Evolutionary conservation across 2,113 vertebrate genomes (phyloP).

Genomic region (Urocynchramus pylzowi): DNA sequence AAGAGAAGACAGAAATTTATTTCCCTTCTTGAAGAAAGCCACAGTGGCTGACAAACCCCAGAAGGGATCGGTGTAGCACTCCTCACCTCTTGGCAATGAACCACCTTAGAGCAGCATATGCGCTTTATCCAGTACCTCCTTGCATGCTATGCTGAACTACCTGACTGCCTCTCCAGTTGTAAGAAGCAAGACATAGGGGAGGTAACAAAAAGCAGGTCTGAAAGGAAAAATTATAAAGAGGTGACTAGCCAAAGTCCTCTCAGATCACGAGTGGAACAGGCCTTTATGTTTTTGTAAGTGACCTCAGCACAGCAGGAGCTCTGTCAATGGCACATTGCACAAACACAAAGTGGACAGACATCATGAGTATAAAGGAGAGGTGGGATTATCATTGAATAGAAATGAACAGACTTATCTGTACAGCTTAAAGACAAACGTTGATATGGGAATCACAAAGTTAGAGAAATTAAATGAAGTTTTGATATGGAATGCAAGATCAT

Average conservation of each 20-base stretch:
- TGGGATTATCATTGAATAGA: background rate
- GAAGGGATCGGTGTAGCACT: background rate
- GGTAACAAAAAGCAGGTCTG: conserved; percentile 17
- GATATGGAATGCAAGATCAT: background rate
- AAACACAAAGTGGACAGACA: background rate
- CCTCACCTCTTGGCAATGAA: background rate
- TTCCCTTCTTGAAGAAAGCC: background rate
- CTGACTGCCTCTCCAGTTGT: background rate
- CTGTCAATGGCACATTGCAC: background rate
- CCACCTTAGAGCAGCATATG: background rate
- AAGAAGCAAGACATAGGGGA: background rate
- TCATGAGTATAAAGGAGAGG: background rate
- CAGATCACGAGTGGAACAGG: rapidly evolving
- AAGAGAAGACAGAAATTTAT: background rate
- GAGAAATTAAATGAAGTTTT: background rate
- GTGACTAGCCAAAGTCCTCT: background rate
- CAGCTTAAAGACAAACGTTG: background rate
- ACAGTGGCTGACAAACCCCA: background rate
- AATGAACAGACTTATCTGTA: background rate
- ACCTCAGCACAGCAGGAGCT: background rate
- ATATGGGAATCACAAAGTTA: background rate
- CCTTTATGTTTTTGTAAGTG: background rate
- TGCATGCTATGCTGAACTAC: background rate
- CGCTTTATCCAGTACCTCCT: background rate
- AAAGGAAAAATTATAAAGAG: background rate